Evolutionary conservation across 2,113 vertebrate genomes (phyloP), one percentile per base, ranked within the genome.

Genomic region (Siphamia tubifer): DNA sequence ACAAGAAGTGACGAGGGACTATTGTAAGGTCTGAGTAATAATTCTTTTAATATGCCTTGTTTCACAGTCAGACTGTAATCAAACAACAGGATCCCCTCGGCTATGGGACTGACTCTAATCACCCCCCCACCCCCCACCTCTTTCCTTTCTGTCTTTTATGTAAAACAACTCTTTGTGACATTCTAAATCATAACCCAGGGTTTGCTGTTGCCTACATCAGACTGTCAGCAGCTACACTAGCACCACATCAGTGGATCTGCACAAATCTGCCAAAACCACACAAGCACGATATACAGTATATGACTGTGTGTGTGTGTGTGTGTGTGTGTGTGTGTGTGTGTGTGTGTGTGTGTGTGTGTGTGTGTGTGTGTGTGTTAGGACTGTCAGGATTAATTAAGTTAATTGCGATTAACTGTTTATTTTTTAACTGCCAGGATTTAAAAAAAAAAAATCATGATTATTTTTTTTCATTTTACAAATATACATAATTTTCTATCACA

Each of bases 41-140:
- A 79, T 85, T 82, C 54, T 86, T 83, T 82, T 83, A 86, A 82
- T 85, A 77, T 56, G 75, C 60, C 75, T 85, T 81, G 66, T 87
- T 85, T 83, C 84, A 77, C 72, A 74, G 75, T 83, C 74, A 74
- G 71, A 72, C 69, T 69, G 72, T 82, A 85, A 85, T 90, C 85
- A 86, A 89, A 89, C 80, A 76, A 78, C 71, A 85, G 76, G 80
- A 79, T 88, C 76, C 86, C 69, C 61, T 68, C 25, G 75, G 83
- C 80, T 75, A 68, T 61, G 56, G 52, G 71, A 72, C 84, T 80
- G 79, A 68, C 66, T 51, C 76, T 70, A 83, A 90, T 85, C 82
- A 66, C 53, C 0, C 42, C 13, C 48, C 39, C 35, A 90, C 84
- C 82, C 62, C 53, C 0, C 42, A 10, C 48, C 39, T 30, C 20